phyloP scores from a whole-genome alignment of 2,797 vertebrate genomes.

The Brotogeris chrysoptera region DNA sequence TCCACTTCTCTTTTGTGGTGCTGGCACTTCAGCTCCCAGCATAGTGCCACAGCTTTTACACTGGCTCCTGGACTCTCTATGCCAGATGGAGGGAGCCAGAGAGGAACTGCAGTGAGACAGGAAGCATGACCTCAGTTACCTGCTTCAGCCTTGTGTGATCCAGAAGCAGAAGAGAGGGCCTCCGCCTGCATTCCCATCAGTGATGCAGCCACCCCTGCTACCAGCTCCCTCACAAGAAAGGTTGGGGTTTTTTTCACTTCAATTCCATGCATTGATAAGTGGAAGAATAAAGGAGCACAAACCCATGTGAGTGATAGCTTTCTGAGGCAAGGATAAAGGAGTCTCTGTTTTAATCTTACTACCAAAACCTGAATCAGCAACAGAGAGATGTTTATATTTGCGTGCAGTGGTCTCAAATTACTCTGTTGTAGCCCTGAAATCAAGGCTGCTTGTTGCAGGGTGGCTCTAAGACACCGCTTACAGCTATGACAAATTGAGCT shows the following conservation, averaged over 20 bases:
- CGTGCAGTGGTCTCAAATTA: neutral
- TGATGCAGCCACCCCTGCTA: neutral
- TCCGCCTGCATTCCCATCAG: neutral
- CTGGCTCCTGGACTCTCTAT: neutral
- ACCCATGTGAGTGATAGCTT: neutral
- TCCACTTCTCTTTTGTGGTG: slow-evolving; percentile 17
- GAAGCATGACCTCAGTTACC: neutral
- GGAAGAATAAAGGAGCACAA: neutral
- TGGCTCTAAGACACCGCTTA: neutral
- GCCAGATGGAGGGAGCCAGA: slow-evolving; percentile 36
- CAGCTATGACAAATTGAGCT: neutral
- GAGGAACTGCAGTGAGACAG: neutral
- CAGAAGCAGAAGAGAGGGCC: neutral
- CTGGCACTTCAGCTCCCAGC: slow-evolving; percentile 34
- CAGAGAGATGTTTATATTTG: neutral
- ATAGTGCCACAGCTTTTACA: slow-evolving; percentile 9
- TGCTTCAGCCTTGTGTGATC: neutral
- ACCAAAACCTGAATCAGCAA: neutral
- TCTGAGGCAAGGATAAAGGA: neutral
- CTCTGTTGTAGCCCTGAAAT: neutral
- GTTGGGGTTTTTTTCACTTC: neutral
- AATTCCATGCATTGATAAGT: neutral
- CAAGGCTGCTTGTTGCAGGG: neutral
- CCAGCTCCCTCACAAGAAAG: neutral
- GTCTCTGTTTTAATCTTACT: neutral